These are phyloP conservation scores for Pristionchus entomophagus DNA, from an alignment of 2,888 invertebrate genomes.

Conservation along the genomic window DNA sequence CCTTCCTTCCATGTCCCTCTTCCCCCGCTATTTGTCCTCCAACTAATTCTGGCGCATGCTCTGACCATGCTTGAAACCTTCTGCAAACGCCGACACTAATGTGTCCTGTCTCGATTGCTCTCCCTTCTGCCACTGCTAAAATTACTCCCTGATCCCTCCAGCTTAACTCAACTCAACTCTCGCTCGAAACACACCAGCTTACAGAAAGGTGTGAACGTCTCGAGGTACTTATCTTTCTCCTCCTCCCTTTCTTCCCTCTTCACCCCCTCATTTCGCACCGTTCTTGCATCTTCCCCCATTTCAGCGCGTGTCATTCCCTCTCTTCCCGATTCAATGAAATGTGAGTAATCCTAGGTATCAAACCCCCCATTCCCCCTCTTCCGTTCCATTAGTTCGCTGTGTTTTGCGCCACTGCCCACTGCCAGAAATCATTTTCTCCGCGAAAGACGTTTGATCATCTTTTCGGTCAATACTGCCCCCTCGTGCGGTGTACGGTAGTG, in stretches of 20 bases:
- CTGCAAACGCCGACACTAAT: conserved; percentile 19
- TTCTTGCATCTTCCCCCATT: conserved; percentile 37
- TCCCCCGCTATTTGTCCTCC: conserved; percentile 25
- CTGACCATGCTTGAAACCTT: conserved; percentile 36
- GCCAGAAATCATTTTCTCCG: background rate
- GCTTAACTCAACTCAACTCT: background rate
- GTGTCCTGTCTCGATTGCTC: conserved; percentile 26
- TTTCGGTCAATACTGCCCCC: background rate
- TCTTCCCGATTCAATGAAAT: conserved; percentile 28
- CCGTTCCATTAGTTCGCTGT: conserved; percentile 2
- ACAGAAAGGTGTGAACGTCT: conserved; percentile 28
- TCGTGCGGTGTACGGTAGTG: no score
- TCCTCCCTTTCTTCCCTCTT: background rate
- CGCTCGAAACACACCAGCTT: conserved; percentile 7
- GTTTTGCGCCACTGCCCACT: background rate
- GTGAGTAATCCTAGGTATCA: conserved; percentile 44
- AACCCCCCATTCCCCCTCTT: conserved; percentile 6
- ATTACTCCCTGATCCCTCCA: conserved; percentile 21
- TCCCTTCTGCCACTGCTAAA: conserved; percentile 25
- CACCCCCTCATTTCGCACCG: conserved; percentile 4
- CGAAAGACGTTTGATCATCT: background rate
- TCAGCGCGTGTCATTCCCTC: conserved; percentile 26
- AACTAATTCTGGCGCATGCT: conserved; percentile 32
- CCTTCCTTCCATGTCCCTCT: background rate
- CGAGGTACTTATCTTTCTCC: background rate